Conservation (phyloP, 2,113 vertebrate species). For the Microtus pennsylvanicus region DNA sequence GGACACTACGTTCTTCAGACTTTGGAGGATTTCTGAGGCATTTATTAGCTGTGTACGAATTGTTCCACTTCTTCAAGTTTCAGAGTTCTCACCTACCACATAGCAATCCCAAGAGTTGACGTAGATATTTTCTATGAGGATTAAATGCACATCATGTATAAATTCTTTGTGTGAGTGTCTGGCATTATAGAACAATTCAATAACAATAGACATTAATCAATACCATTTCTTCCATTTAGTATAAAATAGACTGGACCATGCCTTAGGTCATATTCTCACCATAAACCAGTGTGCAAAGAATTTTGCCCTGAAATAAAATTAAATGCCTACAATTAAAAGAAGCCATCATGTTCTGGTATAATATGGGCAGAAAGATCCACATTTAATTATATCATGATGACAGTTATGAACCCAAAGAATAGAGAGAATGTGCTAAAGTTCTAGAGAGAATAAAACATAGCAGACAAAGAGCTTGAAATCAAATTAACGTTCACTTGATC, state of each 20-base stretch:
- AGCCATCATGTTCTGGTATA: neutral
- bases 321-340: neutral
- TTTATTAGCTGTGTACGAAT: neutral
- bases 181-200: neutral
- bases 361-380: neutral
- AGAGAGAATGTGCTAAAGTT: neutral
- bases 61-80: neutral
- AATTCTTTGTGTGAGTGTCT: constrained; percentile 7
- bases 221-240: neutral
- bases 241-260: neutral
- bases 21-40: neutral
- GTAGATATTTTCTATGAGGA: neutral
- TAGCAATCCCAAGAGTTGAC: neutral
- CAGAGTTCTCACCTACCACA: neutral
- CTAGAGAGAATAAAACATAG: neutral
- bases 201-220: constrained; percentile 7
- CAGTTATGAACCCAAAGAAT: constrained; percentile 27
- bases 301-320: neutral
- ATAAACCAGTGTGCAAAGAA: neutral
- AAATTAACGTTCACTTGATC: constrained; percentile 1
- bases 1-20: neutral
- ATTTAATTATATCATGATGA: neutral
- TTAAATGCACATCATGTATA: neutral
- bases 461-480: neutral
- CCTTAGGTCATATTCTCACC: neutral